These are phyloP conservation scores for Ptychadena robeensis DNA, from an alignment of 2,797 vertebrate species.

Conservation along the genomic window DNA sequence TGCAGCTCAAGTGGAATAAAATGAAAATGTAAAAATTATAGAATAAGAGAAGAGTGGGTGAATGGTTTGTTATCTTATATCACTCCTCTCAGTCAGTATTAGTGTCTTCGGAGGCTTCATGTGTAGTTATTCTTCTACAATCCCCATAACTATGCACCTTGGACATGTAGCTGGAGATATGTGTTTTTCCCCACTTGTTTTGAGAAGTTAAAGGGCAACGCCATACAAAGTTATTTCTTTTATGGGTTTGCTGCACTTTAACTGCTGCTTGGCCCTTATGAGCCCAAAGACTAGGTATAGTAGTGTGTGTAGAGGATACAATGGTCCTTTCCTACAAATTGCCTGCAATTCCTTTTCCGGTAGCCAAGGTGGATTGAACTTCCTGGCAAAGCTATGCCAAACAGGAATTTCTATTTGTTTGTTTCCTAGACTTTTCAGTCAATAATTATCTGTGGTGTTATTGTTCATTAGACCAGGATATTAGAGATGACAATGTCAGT, in stretches of 20 bases:
- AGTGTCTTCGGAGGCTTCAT: background rate
- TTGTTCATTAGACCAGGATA: too few species aligned
- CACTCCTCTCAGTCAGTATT: background rate
- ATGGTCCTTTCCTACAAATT: background rate
- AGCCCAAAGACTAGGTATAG: background rate
- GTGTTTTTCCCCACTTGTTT: background rate
- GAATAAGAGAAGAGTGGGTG: background rate
- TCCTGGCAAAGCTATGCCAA: too few species aligned
- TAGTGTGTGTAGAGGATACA: background rate
- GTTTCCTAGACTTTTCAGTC: too few species aligned
- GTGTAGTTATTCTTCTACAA: background rate
- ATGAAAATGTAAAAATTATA: slow-evolving; percentile 25
- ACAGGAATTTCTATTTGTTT: background rate
- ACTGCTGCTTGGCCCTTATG: background rate
- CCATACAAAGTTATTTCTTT: background rate
- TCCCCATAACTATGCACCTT: background rate
- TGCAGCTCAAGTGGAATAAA: slow-evolving; percentile 27
- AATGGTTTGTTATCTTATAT: background rate
- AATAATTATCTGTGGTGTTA: too few species aligned
- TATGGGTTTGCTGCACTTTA: background rate
- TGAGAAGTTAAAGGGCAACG: background rate
- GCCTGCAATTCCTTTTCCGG: background rate
- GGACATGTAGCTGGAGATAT: background rate
- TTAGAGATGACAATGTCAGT: too few species aligned
- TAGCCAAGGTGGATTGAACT: too few species aligned